These are phyloP conservation scores for Mormyrus hasselquistii DNA, from an alignment of 2,797 vertebrate species.

Conservation along the genomic window DNA sequence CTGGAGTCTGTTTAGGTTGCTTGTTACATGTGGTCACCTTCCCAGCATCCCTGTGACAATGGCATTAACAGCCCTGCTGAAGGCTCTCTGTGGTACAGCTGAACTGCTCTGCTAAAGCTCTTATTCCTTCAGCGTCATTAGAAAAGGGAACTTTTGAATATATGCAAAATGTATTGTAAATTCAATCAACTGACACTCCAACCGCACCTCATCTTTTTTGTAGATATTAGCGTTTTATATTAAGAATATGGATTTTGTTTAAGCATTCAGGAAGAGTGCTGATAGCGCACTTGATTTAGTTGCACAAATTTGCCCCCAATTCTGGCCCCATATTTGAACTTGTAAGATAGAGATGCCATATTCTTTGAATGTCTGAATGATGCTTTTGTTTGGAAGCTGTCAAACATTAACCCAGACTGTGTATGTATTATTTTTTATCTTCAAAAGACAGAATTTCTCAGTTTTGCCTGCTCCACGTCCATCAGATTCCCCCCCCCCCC, in stretches of 20 bases:
- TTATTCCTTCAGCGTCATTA: background rate
- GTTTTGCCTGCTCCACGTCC: conserved; percentile 31
- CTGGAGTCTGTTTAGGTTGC: conserved; percentile 5
- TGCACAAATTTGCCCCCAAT: background rate
- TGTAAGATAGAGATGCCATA: background rate
- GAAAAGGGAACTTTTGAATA: background rate
- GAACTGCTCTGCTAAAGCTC: background rate
- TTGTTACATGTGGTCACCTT: background rate
- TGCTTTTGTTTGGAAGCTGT: background rate
- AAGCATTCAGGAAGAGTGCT: background rate
- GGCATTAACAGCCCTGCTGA: background rate
- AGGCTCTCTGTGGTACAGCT: background rate
- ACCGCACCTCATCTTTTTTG: background rate
- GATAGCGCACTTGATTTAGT: background rate
- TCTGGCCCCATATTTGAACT: background rate
- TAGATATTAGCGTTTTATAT: background rate
- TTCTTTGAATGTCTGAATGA: background rate
- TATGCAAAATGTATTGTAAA: background rate
- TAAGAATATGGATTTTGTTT: background rate
- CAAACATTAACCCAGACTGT: conserved; percentile 17
- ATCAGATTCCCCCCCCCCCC: conserved; percentile 25
- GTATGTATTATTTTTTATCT: background rate
- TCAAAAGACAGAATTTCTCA: conserved; percentile 4
- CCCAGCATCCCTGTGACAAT: background rate
- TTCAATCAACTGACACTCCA: background rate